Conservation (phyloP, 2,113 vertebrate species). For the Archilochus colubris region DNA sequence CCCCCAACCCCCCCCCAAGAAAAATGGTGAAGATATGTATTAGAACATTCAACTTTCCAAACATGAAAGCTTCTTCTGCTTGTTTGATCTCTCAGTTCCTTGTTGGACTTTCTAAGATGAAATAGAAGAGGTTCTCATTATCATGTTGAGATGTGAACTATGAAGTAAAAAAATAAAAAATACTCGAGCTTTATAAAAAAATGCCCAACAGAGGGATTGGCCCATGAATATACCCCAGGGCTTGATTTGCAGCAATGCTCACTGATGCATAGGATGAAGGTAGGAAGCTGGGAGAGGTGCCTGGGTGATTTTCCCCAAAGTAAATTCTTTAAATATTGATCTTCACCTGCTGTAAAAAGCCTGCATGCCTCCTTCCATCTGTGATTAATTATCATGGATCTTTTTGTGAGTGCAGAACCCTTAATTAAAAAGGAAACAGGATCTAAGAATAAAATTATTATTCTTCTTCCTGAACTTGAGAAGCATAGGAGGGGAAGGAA, state of each 20-base stretch:
- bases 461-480: neutral
- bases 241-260: neutral
- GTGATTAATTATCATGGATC: neutral
- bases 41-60: slow-evolving; percentile 8
- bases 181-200: neutral
- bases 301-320: neutral
- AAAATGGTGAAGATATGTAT: neutral
- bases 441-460: neutral
- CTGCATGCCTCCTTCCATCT: neutral
- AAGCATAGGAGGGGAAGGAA: neutral
- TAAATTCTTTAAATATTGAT: neutral
- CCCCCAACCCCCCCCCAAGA: too few relatives aligned
- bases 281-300: neutral
- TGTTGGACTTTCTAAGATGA: neutral
- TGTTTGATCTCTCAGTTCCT: slow-evolving; percentile 28
- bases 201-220: neutral
- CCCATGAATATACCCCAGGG: neutral
- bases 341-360: neutral
- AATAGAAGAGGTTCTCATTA: slow-evolving; percentile 4
- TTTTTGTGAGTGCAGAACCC: neutral
- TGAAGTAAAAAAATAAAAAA: neutral
- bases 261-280: neutral
- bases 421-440: slow-evolving; percentile 3
- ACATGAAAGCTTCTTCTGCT: slow-evolving; percentile 11
- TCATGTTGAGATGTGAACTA: neutral